phyloP scores from a whole-genome alignment of 2,888 invertebrate species.

The Chirona hameri region DNA sequence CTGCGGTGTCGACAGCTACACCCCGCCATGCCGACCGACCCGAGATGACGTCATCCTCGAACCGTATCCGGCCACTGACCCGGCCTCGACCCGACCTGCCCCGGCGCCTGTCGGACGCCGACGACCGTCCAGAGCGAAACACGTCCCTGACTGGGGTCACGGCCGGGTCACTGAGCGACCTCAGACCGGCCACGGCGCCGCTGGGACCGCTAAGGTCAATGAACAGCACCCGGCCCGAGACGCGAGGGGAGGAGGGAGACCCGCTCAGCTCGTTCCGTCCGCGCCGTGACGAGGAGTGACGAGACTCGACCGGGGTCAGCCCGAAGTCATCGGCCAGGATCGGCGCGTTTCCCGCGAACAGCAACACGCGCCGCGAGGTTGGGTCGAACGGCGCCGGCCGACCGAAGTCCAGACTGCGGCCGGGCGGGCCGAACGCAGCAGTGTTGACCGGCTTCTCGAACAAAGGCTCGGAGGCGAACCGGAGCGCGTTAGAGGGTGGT shows the following conservation, averaged over 20 bases:
- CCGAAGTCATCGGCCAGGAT: background rate
- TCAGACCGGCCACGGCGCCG: background rate
- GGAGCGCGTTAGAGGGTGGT: background rate
- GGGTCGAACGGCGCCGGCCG: background rate
- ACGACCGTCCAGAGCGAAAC: background rate
- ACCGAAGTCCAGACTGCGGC: background rate
- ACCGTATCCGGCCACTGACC: background rate
- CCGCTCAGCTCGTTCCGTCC: background rate
- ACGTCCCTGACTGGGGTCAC: background rate
- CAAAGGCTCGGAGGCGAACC: background rate
- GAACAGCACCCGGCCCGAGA: background rate
- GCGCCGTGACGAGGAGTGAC: background rate
- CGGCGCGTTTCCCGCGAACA: background rate
- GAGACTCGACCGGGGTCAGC: background rate
- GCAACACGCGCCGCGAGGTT: background rate
- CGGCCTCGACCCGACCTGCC: background rate
- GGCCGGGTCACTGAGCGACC: background rate
- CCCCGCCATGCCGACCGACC: background rate
- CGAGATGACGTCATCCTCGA: background rate
- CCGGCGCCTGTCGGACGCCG: background rate
- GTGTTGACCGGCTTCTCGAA: background rate
- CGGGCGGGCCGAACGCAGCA: background rate
- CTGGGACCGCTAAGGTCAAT: background rate
- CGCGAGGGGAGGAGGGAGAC: too few relatives aligned
- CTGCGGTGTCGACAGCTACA: too few relatives aligned